Conservation (phyloP, 2,797 vertebrate genomes). For the Onychomys arenicola region DNA sequence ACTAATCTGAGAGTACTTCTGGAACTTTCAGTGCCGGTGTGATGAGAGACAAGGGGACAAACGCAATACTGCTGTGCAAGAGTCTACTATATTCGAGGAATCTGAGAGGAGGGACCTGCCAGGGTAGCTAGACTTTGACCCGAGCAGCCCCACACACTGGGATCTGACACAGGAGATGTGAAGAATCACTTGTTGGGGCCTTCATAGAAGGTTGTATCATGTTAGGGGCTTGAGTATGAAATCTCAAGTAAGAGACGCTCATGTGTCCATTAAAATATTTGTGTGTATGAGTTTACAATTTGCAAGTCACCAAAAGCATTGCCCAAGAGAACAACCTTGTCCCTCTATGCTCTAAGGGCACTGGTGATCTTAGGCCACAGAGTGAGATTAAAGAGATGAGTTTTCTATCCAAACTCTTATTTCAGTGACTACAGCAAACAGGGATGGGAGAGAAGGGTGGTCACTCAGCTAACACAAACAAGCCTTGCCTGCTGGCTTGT, state of each 20-base stretch:
- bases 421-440: not conserved
- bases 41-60: not conserved
- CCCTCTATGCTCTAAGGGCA: not conserved
- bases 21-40: not conserved
- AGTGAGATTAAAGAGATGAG: not conserved
- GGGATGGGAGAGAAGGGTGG: not conserved
- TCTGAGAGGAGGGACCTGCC: not conserved
- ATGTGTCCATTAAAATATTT: not conserved
- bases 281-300: not conserved
- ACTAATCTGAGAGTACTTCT: not conserved
- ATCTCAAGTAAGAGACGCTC: not conserved
- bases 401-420: not conserved
- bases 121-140: not conserved
- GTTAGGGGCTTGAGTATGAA: not conserved
- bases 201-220: not conserved
- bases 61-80: too few species aligned
- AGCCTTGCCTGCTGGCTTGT: not conserved
- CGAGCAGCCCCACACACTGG: not conserved
- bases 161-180: not conserved
- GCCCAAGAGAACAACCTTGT: not conserved
- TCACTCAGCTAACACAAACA: not conserved
- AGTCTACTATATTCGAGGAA: not conserved
- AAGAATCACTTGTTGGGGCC: not conserved
- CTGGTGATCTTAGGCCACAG: not conserved
- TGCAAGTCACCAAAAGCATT: not conserved